phyloP scores from a whole-genome alignment of 1,140 invertebrate species.

The Heliothis subflexa region DNA sequence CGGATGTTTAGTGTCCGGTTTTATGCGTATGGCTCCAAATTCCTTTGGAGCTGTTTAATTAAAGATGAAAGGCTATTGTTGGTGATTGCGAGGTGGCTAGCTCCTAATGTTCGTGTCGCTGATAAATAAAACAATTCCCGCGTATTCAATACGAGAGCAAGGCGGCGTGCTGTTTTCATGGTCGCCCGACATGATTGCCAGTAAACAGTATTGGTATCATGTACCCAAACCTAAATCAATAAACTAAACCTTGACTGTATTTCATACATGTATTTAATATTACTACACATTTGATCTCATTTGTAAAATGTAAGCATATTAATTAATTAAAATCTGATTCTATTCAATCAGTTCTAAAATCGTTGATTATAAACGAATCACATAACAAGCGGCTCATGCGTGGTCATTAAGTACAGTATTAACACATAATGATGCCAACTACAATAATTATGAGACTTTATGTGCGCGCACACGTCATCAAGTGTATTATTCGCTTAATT shows the following conservation, averaged over 20 bases:
- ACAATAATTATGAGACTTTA: background rate
- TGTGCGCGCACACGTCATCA: background rate
- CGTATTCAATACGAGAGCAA: too few species aligned
- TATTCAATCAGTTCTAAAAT: background rate
- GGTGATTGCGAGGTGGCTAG: background rate
- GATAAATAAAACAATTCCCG: too few species aligned
- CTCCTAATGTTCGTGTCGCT: background rate
- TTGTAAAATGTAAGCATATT: too few species aligned
- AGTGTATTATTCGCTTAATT: constrained; percentile 7
- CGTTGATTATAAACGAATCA: background rate
- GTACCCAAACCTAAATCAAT: too few species aligned
- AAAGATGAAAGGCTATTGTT: background rate
- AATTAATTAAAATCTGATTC: background rate
- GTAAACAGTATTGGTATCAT: too few species aligned
- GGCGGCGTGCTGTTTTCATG: too few species aligned
- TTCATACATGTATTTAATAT: background rate
- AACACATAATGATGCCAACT: background rate
- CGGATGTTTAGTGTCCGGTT: background rate
- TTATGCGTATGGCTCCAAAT: background rate
- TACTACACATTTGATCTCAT: too few species aligned
- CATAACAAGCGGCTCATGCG: background rate
- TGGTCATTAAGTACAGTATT: background rate
- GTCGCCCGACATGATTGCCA: too few species aligned
- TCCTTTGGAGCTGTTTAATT: background rate
- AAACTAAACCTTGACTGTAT: background rate